phyloP scores from a whole-genome alignment of 2,888 invertebrate species.

The Deilephila elpenor region DNA sequence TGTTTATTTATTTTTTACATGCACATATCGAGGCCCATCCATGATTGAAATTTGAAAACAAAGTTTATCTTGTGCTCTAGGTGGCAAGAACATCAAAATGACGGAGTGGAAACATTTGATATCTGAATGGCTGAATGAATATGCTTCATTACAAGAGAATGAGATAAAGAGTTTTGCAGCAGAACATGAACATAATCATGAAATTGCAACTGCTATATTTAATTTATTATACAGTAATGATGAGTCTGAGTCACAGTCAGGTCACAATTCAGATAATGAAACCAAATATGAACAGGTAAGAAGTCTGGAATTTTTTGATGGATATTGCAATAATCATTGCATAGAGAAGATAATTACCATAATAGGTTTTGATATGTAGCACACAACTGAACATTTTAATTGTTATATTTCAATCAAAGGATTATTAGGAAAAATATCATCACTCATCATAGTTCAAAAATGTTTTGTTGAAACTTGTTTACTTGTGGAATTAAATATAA shows the following conservation, averaged over 20 bases:
- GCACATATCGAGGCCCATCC: too few species aligned
- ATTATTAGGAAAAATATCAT: too few species aligned
- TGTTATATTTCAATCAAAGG: too few species aligned
- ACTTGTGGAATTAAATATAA: too few species aligned
- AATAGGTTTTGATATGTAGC: too few species aligned
- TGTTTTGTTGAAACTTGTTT: too few species aligned
- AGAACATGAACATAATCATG: constrained; percentile 92
- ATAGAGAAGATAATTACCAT: background rate
- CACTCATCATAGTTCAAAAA: too few species aligned
- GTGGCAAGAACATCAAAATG: constrained; percentile 51
- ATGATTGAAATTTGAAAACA: background rate
- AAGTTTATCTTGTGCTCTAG: constrained; percentile 7
- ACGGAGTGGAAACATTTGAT: constrained; percentile 86
- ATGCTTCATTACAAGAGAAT: constrained; percentile 88
- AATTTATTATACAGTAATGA: constrained; percentile 91
- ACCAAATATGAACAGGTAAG: constrained; percentile 63
- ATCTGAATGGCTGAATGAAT: constrained; percentile 93
- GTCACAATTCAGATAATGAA: constrained; percentile 52
- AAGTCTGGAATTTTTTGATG: background rate
- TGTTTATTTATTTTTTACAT: too few species aligned
- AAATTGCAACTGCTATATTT: constrained; percentile 92
- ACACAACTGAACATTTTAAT: too few species aligned
- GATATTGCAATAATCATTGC: background rate
- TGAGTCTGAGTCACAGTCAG: constrained; percentile 76
- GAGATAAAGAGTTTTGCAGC: constrained; percentile 92